Evolutionary conservation across 2,797 vertebrate species (phyloP).

Genomic region (Alectoris magna): DNA sequence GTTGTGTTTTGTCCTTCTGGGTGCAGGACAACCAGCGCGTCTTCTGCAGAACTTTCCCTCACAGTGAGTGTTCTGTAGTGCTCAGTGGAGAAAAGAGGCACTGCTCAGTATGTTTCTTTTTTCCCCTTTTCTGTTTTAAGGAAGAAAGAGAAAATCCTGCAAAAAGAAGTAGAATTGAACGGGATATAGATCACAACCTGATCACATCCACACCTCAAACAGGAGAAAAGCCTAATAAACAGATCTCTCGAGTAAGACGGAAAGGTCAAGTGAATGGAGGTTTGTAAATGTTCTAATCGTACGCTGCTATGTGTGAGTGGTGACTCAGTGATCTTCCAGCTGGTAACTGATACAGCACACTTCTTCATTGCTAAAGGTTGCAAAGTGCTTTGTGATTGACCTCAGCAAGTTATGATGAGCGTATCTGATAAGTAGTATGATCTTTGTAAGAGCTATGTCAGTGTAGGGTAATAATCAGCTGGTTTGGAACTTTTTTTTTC

Average conservation of each 20-base stretch:
- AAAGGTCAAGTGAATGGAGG: slow-evolving; percentile 93
- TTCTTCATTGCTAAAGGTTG: background rate
- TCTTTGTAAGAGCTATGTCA: background rate
- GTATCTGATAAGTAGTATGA: background rate
- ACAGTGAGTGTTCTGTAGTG: background rate
- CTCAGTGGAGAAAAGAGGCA: background rate
- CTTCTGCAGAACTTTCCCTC: background rate
- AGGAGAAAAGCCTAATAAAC: slow-evolving; percentile 85
- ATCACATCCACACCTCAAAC: slow-evolving; percentile 91
- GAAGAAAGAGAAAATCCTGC: slow-evolving; percentile 92
- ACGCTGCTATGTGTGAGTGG: accelerated
- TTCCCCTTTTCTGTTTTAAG: slow-evolving; percentile 73
- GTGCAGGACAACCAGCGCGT: background rate
- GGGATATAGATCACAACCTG: slow-evolving; percentile 92
- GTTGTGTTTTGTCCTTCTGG: background rate
- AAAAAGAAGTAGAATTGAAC: slow-evolving; percentile 91
- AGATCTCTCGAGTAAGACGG: slow-evolving; percentile 86
- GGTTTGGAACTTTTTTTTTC: background rate
- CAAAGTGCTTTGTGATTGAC: background rate
- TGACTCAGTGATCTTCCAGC: background rate
- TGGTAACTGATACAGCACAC: accelerated
- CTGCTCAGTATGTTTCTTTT: background rate
- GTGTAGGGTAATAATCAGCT: background rate
- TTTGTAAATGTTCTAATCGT: slow-evolving; percentile 65
- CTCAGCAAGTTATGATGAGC: background rate